phyloP scores from a whole-genome alignment of 2,888 invertebrate species.

The Cheilosia vulpina region DNA sequence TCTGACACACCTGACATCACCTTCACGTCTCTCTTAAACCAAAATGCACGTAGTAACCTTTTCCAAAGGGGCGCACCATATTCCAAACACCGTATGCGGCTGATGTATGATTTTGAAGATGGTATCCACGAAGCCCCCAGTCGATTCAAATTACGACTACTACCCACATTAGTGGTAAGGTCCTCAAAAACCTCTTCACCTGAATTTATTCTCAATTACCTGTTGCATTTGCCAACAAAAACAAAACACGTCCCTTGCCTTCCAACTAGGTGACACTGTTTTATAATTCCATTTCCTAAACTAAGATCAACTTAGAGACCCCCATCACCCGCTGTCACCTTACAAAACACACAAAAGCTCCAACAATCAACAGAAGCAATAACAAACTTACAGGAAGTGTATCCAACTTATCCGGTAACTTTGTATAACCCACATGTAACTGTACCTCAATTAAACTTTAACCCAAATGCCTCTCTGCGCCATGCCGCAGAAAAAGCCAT shows the following conservation, averaged over 20 bases:
- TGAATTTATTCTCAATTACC: conserved; percentile 8
- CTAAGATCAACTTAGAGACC: conserved; percentile 29
- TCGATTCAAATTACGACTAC: too few relatives aligned
- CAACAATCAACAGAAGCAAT: conserved; percentile 43
- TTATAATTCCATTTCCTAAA: conserved; percentile 34
- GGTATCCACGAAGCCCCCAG: too few relatives aligned
- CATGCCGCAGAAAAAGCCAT: conserved; percentile 41
- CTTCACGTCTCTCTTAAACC: too few relatives aligned
- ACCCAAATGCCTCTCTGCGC: conserved; percentile 32
- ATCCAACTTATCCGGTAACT: conserved; percentile 50
- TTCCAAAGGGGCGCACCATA: too few relatives aligned
- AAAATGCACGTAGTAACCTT: too few relatives aligned
- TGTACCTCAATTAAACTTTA: conserved; percentile 67
- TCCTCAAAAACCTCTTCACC: too few relatives aligned
- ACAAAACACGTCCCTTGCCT: background rate
- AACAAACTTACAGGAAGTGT: conserved; percentile 32
- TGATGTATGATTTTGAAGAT: too few relatives aligned
- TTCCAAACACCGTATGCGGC: too few relatives aligned
- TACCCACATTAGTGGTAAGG: too few relatives aligned
- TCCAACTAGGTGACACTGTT: conserved; percentile 37
- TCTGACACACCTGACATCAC: too few relatives aligned
- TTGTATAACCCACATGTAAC: conserved; percentile 64
- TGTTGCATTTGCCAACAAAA: conserved; percentile 36
- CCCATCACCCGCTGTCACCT: background rate
- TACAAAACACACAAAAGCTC: conserved; percentile 29